Evolutionary conservation across 2,113 vertebrate species (phyloP), one percentile per base, ranked within the genome.

Genomic region (Python bivittatus): DNA sequence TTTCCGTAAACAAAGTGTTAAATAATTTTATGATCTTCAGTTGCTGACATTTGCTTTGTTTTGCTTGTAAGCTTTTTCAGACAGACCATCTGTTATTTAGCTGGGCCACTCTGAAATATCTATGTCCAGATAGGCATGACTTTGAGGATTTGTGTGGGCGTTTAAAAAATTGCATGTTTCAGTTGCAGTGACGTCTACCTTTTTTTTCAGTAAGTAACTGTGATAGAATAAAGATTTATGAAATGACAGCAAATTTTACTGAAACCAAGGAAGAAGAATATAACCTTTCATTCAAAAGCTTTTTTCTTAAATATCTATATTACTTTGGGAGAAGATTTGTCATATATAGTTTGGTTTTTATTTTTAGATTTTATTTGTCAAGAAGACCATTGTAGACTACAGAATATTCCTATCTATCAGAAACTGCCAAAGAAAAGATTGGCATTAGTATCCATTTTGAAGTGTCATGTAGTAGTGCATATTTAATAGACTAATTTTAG

Each of bases 91-190:
- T 44, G 54, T 87, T 72, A 52, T 38, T 94, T 60, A 10, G 48
- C 88, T 42, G 58, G 38, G 44, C 48, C 54, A 91, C 53, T 88
- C 0, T 0, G 88, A 57, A 64, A 64, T 90, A 6, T 8, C 29
- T n/a, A n/a, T n/a, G 38, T 53, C 3, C 7, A 53, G 5, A 1
- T 8, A 72, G 58, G 54, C 88, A 13, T 53, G 48, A 52, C 90
- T 84, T 87, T 92, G 88, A 6, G 72, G 17, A 88, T n/a, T 61
- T 90, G 56, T 44, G 92, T 92, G 88, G 88, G 90, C 88, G 90
- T 92, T 88, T 25, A 79, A 42, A 91, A 94, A 93, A 93, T 88
- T 68, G 92, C 15, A 48, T 38, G 88, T 90, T 91, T 93, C 61
- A 6, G 72, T 23, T 92, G 52, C 72, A 84, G 4, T 91, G 79